Evolutionary conservation across 2,888 invertebrate species (phyloP).

Genomic region (Leucophora obtusa): DNA sequence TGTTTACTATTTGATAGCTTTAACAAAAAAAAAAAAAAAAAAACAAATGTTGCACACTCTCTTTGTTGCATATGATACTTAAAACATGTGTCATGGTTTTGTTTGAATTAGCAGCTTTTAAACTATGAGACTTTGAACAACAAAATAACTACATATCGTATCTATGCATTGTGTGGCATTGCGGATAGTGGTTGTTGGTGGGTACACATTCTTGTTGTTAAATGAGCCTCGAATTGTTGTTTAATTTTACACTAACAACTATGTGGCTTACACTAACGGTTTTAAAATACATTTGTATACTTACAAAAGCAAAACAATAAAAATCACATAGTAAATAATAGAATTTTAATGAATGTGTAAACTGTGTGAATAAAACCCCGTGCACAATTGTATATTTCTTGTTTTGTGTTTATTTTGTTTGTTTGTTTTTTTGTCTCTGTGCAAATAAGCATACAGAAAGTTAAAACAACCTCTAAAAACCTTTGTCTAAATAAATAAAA

Average conservation of each 20-base stretch:
- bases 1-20: not conserved
- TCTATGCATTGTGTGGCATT: not conserved
- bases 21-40: not conserved
- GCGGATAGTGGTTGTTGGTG: not conserved
- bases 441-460: constrained; percentile 28
- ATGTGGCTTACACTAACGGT: constrained; percentile 28
- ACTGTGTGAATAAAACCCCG: constrained; percentile 38
- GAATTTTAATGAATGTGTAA: constrained; percentile 58
- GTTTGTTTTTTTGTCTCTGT: constrained; percentile 30
- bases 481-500: constrained; percentile 43
- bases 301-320: constrained; percentile 12
- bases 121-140: constrained; percentile 33
- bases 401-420: not conserved
- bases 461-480: constrained; percentile 28
- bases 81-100: constrained; percentile 51
- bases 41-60: not conserved
- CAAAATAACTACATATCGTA: not conserved
- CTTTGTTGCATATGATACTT: constrained; percentile 1
- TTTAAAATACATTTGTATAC: not conserved
- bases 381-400: constrained; percentile 41
- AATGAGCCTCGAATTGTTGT: constrained; percentile 51
- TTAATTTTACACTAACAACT: constrained; percentile 57
- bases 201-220: constrained; percentile 27
- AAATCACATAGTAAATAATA: constrained; percentile 53
- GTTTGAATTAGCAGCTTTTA: constrained; percentile 38